A percentile compares a stretch with the other conserved stretches of the same genome.
These are phyloP conservation scores for Distichodus sexfasciatus DNA, from an alignment of 2,797 vertebrate genomes.

Conservation along the genomic window DNA sequence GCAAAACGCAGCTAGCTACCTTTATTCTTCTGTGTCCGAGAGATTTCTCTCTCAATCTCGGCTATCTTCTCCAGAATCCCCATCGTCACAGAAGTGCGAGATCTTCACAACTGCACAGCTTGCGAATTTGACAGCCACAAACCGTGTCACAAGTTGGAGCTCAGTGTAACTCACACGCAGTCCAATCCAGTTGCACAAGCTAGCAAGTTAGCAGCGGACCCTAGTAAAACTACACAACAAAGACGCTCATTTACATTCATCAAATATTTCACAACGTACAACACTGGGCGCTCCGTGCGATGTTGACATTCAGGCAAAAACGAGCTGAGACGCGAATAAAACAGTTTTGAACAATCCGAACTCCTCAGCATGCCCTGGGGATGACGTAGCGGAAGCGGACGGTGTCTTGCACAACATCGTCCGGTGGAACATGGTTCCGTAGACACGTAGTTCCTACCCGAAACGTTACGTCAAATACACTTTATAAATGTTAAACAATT, in stretches of 20 bases:
- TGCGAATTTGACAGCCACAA: slow-evolving; percentile 34
- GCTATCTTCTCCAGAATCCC: slow-evolving; percentile 94
- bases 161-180: too few species aligned
- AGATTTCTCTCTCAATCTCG: slow-evolving; percentile 95
- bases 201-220: slow-evolving; percentile 33
- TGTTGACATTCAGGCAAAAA: slow-evolving; percentile 12
- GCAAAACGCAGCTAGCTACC: slow-evolving; percentile 67
- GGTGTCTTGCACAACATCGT: slow-evolving; percentile 25
- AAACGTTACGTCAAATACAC: not conserved
- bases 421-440: slow-evolving; percentile 56
- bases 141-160: slow-evolving; percentile 59
- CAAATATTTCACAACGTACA: too few species aligned
- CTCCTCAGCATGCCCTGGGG: slow-evolving; percentile 62
- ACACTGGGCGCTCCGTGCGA: too few species aligned
- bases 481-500: not conserved
- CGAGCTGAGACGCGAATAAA: slow-evolving; percentile 2
- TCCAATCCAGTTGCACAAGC: slow-evolving; percentile 51
- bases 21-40: slow-evolving; percentile 97
- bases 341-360: slow-evolving; percentile 28
- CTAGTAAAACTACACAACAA: not conserved
- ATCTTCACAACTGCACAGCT: slow-evolving; percentile 3
- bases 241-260: not conserved
- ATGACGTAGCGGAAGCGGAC: slow-evolving; percentile 62
- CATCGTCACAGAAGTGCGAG: slow-evolving; percentile 66
- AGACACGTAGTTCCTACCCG: not conserved